Conservation (phyloP, 2,888 invertebrate species). For the Melitaea athalia region DNA sequence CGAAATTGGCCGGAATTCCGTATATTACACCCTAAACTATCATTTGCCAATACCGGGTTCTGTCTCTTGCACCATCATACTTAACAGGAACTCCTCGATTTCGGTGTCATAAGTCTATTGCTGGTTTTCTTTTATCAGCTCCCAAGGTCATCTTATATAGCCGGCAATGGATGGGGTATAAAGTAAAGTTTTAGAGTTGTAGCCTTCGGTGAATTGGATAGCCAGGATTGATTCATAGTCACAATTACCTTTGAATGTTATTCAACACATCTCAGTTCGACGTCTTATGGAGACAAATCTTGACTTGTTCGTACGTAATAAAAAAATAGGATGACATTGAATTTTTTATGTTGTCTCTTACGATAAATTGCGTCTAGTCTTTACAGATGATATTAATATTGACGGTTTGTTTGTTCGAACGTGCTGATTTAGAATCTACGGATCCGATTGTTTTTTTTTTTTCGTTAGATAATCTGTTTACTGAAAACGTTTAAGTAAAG, state of each 20-base stretch:
- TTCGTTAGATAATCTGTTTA: too few relatives aligned
- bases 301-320: not conserved
- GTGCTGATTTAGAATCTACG: too few relatives aligned
- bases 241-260: slow-evolving; percentile 75
- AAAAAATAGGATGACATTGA: not conserved
- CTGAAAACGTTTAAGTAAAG: too few relatives aligned
- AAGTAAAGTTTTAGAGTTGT: not conserved
- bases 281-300: not conserved
- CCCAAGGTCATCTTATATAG: not conserved
- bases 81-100: not conserved
- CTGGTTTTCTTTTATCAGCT: slow-evolving; percentile 11
- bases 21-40: slow-evolving; percentile 65
- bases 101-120: slow-evolving; percentile 24
- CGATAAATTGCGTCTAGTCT: not conserved
- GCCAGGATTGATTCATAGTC: slow-evolving; percentile 76
- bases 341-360: too few relatives aligned
- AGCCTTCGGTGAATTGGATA: slow-evolving; percentile 47
- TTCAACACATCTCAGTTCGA: slow-evolving; percentile 12
- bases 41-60: slow-evolving; percentile 49
- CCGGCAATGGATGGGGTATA: slow-evolving; percentile 20
- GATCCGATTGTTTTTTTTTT: too few relatives aligned
- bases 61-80: slow-evolving; percentile 29
- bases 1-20: slow-evolving; percentile 57
- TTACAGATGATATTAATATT: too few relatives aligned
- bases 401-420: too few relatives aligned